These are phyloP conservation scores for Argyrosomus regius DNA, from an alignment of 2,797 vertebrate species.

Conservation along the genomic window DNA sequence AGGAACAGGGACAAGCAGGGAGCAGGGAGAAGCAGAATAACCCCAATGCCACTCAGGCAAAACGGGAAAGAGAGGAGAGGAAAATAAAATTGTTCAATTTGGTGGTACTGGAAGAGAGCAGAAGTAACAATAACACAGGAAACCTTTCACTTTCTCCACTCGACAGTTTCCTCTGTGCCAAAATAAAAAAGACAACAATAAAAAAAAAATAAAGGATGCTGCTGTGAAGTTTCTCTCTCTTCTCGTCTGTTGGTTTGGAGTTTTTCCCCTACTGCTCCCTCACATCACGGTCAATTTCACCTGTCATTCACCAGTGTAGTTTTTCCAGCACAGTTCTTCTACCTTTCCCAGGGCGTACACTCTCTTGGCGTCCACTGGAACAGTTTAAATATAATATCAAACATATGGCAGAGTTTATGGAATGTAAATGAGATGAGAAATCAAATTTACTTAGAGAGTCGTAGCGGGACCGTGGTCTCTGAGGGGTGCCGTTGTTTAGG, in stretches of 20 bases:
- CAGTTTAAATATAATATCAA: constrained; percentile 85
- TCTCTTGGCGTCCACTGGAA: constrained; percentile 71
- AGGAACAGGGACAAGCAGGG: constrained; percentile 33
- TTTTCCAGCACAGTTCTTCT: constrained; percentile 66
- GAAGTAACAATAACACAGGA: constrained; percentile 70
- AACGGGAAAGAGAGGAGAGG: constrained; percentile 37
- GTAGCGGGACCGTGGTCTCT: constrained; percentile 59
- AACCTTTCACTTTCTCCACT: constrained; percentile 66
- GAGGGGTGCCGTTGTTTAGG: constrained; percentile 68
- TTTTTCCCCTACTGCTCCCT: constrained; percentile 19
- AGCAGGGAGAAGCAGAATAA: constrained; percentile 20
- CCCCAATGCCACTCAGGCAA: constrained; percentile 24
- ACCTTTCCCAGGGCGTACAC: constrained; percentile 68
- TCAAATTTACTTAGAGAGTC: constrained; percentile 81
- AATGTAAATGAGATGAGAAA: constrained; percentile 86
- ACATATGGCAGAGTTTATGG: constrained; percentile 84
- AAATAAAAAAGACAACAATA: constrained; percentile 69
- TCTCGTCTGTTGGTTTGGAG: constrained; percentile 26
- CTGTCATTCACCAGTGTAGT: constrained; percentile 71
- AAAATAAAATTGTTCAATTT: constrained; percentile 62
- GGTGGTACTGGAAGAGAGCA: constrained; percentile 41
- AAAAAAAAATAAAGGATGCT: constrained; percentile 52
- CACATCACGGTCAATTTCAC: constrained; percentile 76
- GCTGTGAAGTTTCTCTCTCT: constrained; percentile 47
- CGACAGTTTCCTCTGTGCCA: constrained; percentile 61